Evolutionary conservation across 1,140 invertebrate species (phyloP), one percentile per base, ranked within the genome.

Genomic region (Eriosoma lanigerum): DNA sequence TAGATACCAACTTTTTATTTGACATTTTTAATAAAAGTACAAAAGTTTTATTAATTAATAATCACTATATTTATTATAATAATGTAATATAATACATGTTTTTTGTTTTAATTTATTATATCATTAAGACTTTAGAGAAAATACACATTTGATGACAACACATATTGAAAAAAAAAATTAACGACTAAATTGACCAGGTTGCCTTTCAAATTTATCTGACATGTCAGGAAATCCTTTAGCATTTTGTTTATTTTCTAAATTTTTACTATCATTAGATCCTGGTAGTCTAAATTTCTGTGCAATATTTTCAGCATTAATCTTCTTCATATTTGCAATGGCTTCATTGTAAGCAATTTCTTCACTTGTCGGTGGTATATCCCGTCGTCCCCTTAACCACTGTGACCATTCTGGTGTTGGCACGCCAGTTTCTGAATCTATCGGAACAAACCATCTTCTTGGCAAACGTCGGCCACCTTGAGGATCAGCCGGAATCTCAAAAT

Each of bases 361-460:
- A 56, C 88, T 87, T 0, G 89, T 89, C 1, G 94, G 93, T 58
- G 92, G 90, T 17, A 90, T 86, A 3, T 85, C 85, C 82, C 93
- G 88, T 84, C 92, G 87, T 82, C 89, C 87, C 85, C 93, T 87
- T 29, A 96, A 86, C 93, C 93, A 95, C 17, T 93, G 87, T 85
- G 94, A 92, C 93, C 93, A 96, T 86, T 94, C 93, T 5, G 92
- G 89, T 62, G 91, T 88, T 83, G 92, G 91, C 75, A 84, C 82
- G 48, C 86, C 84, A 56, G 84, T 84, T 75, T 87, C 87, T 83
- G 89, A 82, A 0, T 89, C 86, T 56, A 90, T 89, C 1, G 93
- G 92, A 81, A 89, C 89, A 86, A 93, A 95, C 89, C 90, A 94
- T 76, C 94, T 85, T 1, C 88, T 87, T 1, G 89, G 83, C 82